Evolutionary conservation across 2,888 invertebrate genomes (phyloP), one percentile per base, ranked within the genome.

Genomic region (Lacanobia oleracea): DNA sequence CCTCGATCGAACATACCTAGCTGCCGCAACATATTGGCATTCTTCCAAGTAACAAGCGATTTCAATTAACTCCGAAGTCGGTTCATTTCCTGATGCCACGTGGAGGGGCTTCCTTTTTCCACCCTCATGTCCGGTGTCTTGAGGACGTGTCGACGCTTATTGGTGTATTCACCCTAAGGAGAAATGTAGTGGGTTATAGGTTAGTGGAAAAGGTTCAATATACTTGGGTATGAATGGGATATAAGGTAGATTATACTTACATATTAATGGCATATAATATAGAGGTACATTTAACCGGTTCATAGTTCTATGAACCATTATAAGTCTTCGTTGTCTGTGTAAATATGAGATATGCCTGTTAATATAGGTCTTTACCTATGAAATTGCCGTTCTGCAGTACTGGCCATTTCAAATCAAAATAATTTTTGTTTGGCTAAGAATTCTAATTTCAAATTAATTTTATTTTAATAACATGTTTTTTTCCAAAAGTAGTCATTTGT

Each of bases 51-150:
- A 71, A 83, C 76, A 81, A 72, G 70, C 81, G 77, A 79, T 86
- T 86, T 85, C 85, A 84, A 86, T 86, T 86, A 85, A 83, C 79
- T 74, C 70, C 73, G 51, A 72, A 75, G 81, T 67, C 74, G 73
- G 72, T 83, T 81, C 77, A 86, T 86, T 85, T 86, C 86, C 86
- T 70, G 40, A 33, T 40, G 63, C 74, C 67, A 82, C 75, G 78
- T 79, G 67, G 68, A 50, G 50, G 59, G 60, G 76, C 72, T 85
- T 86, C 84, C 86, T 79, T 78, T 79, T 82, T 75, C 72, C 73
- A 77, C 62, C 48, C 75, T 81, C 66, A 81, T 74, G 86, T 83
- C 86, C 86, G 86, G 65, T 77, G 50, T 73, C 80, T 83, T 72
- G 67, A 77, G 40, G 74, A 79, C 67, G 67, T 79, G 66, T 66